phyloP scores from a whole-genome alignment of 1,140 invertebrate genomes.

The Sesamia nonagrioides region DNA sequence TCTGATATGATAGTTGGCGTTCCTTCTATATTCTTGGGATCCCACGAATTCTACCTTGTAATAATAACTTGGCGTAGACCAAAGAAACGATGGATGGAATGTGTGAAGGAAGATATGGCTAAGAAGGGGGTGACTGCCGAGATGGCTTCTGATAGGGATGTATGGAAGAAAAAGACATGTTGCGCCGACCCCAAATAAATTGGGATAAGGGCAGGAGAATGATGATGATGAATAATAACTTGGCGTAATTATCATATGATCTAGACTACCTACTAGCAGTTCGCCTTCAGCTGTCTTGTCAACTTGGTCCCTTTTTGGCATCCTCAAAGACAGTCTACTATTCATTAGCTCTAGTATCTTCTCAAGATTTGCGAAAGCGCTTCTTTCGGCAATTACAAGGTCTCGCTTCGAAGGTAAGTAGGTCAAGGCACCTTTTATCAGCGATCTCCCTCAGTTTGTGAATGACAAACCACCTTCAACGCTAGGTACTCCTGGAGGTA shows the following conservation, averaged over 20 bases:
- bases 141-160: too few species aligned
- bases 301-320: constrained; percentile 14
- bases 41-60: background rate
- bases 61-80: too few species aligned
- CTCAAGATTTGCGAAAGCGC: constrained; percentile 11
- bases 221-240: too few species aligned
- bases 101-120: too few species aligned
- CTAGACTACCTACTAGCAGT: background rate
- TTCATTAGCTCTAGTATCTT: background rate
- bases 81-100: too few species aligned
- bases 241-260: background rate
- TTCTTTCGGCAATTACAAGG: constrained; percentile 5
- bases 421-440: constrained; percentile 22
- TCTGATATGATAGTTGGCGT: constrained; percentile 1
- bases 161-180: too few species aligned
- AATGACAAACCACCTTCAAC: constrained; percentile 22
- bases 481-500: too few species aligned
- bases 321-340: background rate
- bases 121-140: too few species aligned
- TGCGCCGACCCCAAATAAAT: too few species aligned
- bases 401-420: constrained; percentile 2
- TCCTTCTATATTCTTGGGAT: background rate
- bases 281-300: constrained; percentile 12
- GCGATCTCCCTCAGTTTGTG: constrained; percentile 16
- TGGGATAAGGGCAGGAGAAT: too few species aligned